Conservation (phyloP, 2,113 vertebrate species). For the Isurus oxyrinchus region DNA sequence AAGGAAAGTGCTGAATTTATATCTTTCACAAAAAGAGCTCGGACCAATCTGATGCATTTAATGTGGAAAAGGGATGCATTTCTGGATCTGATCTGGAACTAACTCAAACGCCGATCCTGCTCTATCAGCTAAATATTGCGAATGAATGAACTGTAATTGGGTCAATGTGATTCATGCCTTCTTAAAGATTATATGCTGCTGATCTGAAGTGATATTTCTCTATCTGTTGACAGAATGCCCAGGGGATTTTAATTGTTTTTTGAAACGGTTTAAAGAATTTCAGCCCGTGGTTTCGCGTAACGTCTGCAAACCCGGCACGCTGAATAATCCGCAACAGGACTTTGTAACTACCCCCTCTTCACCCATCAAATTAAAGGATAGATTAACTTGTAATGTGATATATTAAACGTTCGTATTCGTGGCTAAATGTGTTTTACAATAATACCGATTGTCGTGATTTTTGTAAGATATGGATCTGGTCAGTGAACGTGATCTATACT, state of each 20-base stretch:
- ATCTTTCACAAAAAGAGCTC: neutral
- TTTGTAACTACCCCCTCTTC: neutral
- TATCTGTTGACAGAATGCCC: neutral
- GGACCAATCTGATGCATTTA: neutral
- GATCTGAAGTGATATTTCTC: neutral
- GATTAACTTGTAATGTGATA: constrained; percentile 38
- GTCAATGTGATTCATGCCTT: neutral
- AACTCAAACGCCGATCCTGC: neutral
- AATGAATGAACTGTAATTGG: neutral
- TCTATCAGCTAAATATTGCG: neutral
- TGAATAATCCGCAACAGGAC: neutral
- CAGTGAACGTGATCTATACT: neutral
- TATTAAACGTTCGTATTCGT: constrained; percentile 29
- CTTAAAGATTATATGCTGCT: neutral
- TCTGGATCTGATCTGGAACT: neutral
- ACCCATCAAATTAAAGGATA: constrained; percentile 36
- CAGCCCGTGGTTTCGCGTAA: no score
- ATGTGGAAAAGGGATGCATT: neutral
- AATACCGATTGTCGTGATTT: constrained; percentile 18
- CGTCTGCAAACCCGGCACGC: neutral
- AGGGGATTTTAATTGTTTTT: neutral
- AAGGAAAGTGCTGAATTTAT: neutral
- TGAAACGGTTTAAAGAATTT: neutral
- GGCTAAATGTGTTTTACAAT: constrained; percentile 34
- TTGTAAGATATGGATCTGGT: neutral